Conservation (phyloP, 2,888 invertebrate species). For the Tribolium freemani region DNA sequence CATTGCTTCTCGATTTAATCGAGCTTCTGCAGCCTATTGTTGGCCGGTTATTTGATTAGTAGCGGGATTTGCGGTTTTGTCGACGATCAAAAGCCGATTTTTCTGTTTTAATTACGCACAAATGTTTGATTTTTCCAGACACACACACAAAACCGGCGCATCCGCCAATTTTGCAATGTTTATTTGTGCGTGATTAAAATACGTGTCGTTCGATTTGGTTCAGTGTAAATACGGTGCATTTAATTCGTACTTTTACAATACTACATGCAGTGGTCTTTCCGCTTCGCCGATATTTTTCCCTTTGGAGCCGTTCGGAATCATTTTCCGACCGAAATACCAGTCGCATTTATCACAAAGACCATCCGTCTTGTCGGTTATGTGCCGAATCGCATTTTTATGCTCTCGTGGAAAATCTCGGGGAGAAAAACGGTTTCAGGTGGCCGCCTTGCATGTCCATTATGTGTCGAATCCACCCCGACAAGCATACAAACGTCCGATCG, state of each 20-base stretch:
- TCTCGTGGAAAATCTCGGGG: conserved; percentile 8
- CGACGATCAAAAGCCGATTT: conserved; percentile 10
- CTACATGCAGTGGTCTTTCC: too few relatives aligned
- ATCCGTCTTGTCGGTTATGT: conserved; percentile 16
- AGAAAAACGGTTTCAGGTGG: conserved; percentile 18
- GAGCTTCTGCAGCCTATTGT: conserved; percentile 7
- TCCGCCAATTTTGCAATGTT: conserved; percentile 1
- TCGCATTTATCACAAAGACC: conserved; percentile 21
- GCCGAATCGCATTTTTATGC: conserved; percentile 20
- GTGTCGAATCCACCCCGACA: not conserved
- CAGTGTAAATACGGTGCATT: too few relatives aligned
- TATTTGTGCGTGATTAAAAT: not conserved
- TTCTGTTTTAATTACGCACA: conserved; percentile 13
- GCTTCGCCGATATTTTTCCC: not conserved
- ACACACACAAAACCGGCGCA: conserved; percentile 15
- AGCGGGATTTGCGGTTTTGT: conserved; percentile 22
- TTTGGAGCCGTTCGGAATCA: not conserved
- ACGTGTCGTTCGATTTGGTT: too few relatives aligned
- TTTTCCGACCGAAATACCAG: conserved; percentile 24
- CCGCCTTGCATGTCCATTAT: conserved; percentile 26
- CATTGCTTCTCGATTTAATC: conserved; percentile 5
- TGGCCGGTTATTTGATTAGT: conserved; percentile 17
- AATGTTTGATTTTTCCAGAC: not conserved
- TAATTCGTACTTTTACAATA: too few relatives aligned
- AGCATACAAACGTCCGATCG: conserved; percentile 4